These are phyloP conservation scores for Lethocerus indicus DNA, from an alignment of 1,140 invertebrate genomes.

Conservation along the genomic window DNA sequence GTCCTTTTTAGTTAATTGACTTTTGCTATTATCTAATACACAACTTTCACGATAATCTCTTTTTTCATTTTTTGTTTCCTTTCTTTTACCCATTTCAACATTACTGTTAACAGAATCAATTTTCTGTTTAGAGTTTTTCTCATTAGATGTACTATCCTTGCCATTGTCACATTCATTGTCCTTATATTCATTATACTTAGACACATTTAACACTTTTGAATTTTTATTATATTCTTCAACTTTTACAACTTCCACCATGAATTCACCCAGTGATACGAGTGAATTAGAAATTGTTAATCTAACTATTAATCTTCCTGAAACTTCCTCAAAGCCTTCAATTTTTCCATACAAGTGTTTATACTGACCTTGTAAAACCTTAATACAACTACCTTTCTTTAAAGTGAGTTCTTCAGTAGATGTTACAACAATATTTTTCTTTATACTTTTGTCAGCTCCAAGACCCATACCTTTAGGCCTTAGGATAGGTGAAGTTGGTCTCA, in stretches of 20 bases:
- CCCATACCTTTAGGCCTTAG: constrained; percentile 80
- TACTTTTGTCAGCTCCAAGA: constrained; percentile 64
- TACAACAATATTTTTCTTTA: constrained; percentile 28
- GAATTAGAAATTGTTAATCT: constrained; percentile 54
- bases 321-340: constrained; percentile 71
- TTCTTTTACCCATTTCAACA: too few species aligned
- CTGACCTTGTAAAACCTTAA: constrained; percentile 52
- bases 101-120: too few species aligned
- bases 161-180: constrained; percentile 8
- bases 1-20: too few species aligned
- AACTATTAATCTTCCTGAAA: constrained; percentile 59
- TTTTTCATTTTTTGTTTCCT: background rate
- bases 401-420: constrained; percentile 38
- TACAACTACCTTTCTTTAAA: constrained; percentile 45
- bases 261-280: constrained; percentile 56
- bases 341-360: constrained; percentile 62
- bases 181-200: constrained; percentile 19
- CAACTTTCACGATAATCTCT: background rate
- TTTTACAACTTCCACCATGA: constrained; percentile 52
- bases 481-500: constrained; percentile 33
- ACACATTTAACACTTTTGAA: constrained; percentile 37
- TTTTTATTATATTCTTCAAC: constrained; percentile 62
- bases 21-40: background rate
- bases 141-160: background rate
- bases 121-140: too few species aligned